Evolutionary conservation across 2,797 vertebrate genomes (phyloP).

Genomic region (Falco cherrug): DNA sequence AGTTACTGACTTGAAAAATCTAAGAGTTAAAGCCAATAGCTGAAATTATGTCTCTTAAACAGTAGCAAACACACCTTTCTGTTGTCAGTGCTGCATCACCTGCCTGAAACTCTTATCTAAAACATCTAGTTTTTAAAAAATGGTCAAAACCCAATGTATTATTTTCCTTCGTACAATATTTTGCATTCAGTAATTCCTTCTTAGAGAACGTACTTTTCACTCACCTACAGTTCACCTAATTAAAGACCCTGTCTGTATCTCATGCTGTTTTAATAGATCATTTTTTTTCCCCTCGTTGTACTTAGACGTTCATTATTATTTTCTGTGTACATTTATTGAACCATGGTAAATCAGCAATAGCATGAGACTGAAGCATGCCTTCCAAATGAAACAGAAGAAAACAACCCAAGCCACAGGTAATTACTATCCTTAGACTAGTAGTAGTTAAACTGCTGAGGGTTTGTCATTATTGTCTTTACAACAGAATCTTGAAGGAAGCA

Average conservation of each 20-base stretch:
- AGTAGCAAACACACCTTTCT: not conserved
- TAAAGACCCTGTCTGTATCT: not conserved
- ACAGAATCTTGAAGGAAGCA: not conserved
- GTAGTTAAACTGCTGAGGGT: not conserved
- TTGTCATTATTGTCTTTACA: not conserved
- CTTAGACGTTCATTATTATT: not conserved
- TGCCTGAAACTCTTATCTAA: not conserved
- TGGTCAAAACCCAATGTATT: not conserved
- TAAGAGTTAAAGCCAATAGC: not conserved
- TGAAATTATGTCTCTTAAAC: not conserved
- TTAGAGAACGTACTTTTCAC: not conserved
- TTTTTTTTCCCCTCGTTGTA: not conserved
- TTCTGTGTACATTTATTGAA: not conserved
- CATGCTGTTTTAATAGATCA: not conserved
- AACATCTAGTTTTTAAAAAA: not conserved
- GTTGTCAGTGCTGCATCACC: not conserved
- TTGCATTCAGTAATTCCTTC: not conserved
- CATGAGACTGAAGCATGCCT: not conserved
- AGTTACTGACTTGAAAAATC: not conserved
- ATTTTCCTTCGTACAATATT: not conserved
- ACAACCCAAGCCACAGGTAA: not conserved
- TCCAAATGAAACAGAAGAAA: not conserved
- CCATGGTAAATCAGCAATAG: not conserved
- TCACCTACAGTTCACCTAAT: not conserved
- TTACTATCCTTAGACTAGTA: not conserved